A percentile compares a stretch with the other conserved stretches of the same genome.
Conservation (phyloP, 2,888 invertebrate species). For the Pandemis heparana region DNA sequence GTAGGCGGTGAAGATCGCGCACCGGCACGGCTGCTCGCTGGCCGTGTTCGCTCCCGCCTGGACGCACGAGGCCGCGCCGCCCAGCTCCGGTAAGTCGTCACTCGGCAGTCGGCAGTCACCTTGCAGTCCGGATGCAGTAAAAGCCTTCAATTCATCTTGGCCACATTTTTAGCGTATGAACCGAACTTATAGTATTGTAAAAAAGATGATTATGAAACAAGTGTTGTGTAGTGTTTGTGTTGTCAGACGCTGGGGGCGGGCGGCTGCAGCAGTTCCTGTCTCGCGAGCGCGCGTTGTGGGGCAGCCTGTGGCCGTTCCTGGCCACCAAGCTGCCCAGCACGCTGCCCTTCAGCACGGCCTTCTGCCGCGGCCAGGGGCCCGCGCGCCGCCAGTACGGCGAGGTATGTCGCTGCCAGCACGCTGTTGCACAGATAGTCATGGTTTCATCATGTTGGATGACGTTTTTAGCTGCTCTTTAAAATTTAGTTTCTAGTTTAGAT, state of each 20-base stretch:
- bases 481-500: too few species aligned
- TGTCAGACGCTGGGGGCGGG: conserved; percentile 40
- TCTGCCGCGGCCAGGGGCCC: conserved; percentile 92
- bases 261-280: conserved; percentile 56
- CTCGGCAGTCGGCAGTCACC: too few species aligned
- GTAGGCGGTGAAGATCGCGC: conserved; percentile 89
- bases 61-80: conserved; percentile 90
- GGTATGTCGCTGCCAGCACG: conserved; percentile 52
- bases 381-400: conserved; percentile 72
- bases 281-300: conserved; percentile 91
- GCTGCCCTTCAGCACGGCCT: conserved; percentile 90
- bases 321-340: conserved; percentile 87
- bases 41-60: conserved; percentile 98
- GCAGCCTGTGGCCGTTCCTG: conserved; percentile 89
- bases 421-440: too few species aligned
- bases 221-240: conserved; percentile 35
- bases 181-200: too few species aligned
- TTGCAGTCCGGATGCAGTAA: too few species aligned
- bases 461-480: too few species aligned
- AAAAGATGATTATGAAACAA: too few species aligned
- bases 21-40: conserved; percentile 89
- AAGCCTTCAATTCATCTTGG: too few species aligned
- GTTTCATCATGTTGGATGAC: too few species aligned
- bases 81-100: background rate
- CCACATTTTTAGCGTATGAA: too few species aligned